Conservation (phyloP, 1,140 invertebrate species). For the Heliconius congener region DNA sequence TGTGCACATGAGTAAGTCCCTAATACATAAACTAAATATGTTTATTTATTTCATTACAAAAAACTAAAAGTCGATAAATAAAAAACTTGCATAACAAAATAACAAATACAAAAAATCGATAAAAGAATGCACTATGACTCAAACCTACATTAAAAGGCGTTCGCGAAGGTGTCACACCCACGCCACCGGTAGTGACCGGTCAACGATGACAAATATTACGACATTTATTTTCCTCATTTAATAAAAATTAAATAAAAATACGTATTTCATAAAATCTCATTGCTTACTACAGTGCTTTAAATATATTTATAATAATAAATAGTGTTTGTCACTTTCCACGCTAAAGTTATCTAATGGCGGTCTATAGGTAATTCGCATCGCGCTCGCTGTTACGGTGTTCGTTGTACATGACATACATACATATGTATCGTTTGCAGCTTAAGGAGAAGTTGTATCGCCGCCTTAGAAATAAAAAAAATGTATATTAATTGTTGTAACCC, state of each 20-base stretch:
- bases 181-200: conserved; percentile 15
- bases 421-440: neutral
- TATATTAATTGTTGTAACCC: too few relatives aligned
- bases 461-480: neutral
- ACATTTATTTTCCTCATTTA: neutral
- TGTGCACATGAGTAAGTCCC: too few relatives aligned
- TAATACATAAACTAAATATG: neutral
- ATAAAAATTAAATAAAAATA: too few relatives aligned
- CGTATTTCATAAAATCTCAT: too few relatives aligned
- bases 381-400: conserved; percentile 18
- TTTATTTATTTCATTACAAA: neutral
- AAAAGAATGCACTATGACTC: conserved; percentile 14
- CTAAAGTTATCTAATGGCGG: neutral
- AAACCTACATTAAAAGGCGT: neutral
- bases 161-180: conserved; percentile 3
- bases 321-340: neutral
- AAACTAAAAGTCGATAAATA: neutral
- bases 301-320: too few relatives aligned
- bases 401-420: neutral
- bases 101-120: neutral
- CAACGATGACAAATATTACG: conserved; percentile 1
- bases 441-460: neutral
- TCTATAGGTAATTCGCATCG: neutral
- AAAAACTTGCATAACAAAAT: neutral
- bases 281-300: too few relatives aligned